Conservation (phyloP, 2,113 vertebrate species). For the Pseudorectes ferrugineus region DNA sequence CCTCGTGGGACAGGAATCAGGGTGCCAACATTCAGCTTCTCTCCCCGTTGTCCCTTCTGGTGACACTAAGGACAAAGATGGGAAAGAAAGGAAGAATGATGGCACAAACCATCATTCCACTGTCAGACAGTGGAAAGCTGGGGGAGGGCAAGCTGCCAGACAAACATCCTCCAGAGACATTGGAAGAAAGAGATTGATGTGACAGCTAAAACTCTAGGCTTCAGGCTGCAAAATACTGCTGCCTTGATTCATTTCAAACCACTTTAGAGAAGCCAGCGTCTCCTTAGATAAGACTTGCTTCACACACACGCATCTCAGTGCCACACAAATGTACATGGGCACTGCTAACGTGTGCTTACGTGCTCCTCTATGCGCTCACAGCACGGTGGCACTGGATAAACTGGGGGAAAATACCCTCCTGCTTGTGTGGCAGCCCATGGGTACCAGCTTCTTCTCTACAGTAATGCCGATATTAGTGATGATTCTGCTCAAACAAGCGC, state of each 20-base stretch:
- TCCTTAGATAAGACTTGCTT: not conserved
- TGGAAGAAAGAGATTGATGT: not conserved
- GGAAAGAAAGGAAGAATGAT: not conserved
- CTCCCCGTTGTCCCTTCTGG: not conserved
- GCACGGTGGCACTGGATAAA: not conserved
- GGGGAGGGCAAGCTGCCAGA: not conserved
- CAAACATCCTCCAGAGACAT: not conserved
- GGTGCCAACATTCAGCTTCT: not conserved
- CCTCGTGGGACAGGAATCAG: not conserved
- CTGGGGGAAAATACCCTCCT: not conserved
- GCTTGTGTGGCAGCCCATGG: not conserved
- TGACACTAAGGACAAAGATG: not conserved
- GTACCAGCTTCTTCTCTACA: not conserved
- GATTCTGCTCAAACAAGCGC: not conserved
- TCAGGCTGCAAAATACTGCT: not conserved
- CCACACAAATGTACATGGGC: not conserved
- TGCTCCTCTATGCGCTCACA: not conserved
- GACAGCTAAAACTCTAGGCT: not conserved
- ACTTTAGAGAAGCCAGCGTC: not conserved
- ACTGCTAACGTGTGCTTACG: accelerated
- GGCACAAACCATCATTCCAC: not conserved
- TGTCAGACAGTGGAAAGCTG: not conserved
- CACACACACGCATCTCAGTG: not conserved
- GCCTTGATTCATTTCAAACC: not conserved
- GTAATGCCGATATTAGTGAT: not conserved